These are phyloP conservation scores for Rotaria socialis DNA, from an alignment of 2,888 invertebrate species.

Conservation along the genomic window DNA sequence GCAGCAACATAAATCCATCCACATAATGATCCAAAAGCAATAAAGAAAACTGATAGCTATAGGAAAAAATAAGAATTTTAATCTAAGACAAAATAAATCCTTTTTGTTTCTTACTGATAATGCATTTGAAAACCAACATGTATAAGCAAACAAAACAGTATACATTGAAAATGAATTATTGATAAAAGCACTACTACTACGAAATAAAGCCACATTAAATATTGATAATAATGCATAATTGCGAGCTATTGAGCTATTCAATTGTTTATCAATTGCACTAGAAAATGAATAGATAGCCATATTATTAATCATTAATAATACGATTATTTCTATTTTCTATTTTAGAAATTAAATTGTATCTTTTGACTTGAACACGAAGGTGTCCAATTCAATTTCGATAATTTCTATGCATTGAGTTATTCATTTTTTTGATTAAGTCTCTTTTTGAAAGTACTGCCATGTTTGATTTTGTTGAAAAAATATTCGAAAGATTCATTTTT, in stretches of 20 bases:
- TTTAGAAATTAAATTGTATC: too few relatives aligned
- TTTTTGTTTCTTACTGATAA: slow-evolving; percentile 58
- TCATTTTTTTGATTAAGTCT: too few relatives aligned
- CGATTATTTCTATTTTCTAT: too few relatives aligned
- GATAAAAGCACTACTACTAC: slow-evolving; percentile 77
- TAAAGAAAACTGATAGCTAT: not conserved
- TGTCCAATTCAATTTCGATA: too few relatives aligned
- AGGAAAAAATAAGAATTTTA: slow-evolving; percentile 46
- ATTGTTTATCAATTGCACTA: slow-evolving; percentile 38
- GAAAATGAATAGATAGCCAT: slow-evolving; percentile 15
- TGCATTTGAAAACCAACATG: slow-evolving; percentile 80
- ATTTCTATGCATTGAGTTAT: too few relatives aligned
- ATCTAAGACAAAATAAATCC: too few relatives aligned
- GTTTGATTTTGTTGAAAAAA: too few relatives aligned
- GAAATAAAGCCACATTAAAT: slow-evolving; percentile 84
- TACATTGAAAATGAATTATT: slow-evolving; percentile 94
- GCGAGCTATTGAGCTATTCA: slow-evolving; percentile 51
- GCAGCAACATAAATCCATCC: slow-evolving; percentile 28
- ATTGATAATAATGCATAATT: slow-evolving; percentile 59
- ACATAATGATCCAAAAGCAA: slow-evolving; percentile 15
- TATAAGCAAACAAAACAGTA: slow-evolving; percentile 74
- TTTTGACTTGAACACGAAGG: too few relatives aligned
- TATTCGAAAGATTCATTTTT: too few relatives aligned
- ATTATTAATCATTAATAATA: too few relatives aligned
- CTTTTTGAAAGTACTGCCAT: too few relatives aligned